A percentile compares a stretch with the other conserved stretches of the same genome.
These are phyloP conservation scores for Dryocosmus kuriphilus DNA, from an alignment of 2,888 invertebrate genomes.

Conservation along the genomic window DNA sequence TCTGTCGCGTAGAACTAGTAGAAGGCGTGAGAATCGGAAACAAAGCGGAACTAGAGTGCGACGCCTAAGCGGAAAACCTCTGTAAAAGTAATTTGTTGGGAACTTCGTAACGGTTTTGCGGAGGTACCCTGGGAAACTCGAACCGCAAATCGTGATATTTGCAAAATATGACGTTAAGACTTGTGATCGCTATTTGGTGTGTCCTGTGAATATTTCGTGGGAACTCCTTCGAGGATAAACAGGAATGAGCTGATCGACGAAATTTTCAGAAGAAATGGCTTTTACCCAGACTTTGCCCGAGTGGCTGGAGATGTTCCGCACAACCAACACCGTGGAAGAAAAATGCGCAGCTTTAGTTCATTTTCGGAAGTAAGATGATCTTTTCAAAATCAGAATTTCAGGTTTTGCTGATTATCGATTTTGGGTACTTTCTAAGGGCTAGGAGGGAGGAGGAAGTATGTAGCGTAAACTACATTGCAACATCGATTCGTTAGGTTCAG, in stretches of 20 bases:
- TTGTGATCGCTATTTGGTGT: background rate
- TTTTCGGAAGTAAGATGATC: slow-evolving; percentile 17
- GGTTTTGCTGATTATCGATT: slow-evolving; percentile 7
- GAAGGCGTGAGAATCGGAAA: slow-evolving; percentile 7
- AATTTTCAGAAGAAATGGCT: slow-evolving; percentile 15
- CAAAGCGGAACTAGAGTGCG: background rate
- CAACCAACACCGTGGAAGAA: slow-evolving; percentile 6
- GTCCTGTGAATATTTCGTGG: slow-evolving; percentile 10
- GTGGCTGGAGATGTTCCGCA: slow-evolving; percentile 8
- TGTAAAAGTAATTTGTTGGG: background rate
- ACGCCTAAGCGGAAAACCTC: slow-evolving; percentile 8
- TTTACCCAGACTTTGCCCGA: slow-evolving; percentile 3
- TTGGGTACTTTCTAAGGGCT: background rate
- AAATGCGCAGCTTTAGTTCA: slow-evolving; percentile 7
- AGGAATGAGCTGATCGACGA: slow-evolving; percentile 24
- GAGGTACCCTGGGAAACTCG: background rate
- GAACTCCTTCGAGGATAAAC: slow-evolving; percentile 1
- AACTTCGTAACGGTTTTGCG: background rate
- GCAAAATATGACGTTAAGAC: slow-evolving; percentile 21
- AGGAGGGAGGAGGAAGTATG: background rate
- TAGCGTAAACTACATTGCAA: background rate
- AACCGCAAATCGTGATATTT: background rate
- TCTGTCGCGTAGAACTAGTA: background rate
- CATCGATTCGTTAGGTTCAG: background rate
- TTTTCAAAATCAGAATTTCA: background rate